Base-by-base conservation (phyloP, 2,113 vertebrate genomes). In the Amia ocellicauda region DNA sequence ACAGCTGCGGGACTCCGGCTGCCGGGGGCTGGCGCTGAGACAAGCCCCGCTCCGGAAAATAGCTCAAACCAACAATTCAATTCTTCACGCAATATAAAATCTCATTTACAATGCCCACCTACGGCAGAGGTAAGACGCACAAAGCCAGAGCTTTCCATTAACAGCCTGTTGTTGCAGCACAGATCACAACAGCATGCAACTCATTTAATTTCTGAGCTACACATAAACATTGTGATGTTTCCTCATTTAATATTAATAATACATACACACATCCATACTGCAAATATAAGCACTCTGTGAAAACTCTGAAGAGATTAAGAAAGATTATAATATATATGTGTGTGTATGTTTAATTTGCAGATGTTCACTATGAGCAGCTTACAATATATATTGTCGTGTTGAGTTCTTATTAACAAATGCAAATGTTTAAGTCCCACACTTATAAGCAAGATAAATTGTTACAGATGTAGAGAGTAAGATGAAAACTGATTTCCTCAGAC, bases 51-150 rank as follows among this genome's bases (percentile, higher is more conserved):
- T 11, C 9, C 20, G 20, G 51, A 53, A 53, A 53, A 53, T 26
- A 53, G 19, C 51, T 53, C 51, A 53, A 8, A 53, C 51, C 51
- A 53, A 53, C 51, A 53, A 53, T 53, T 53, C 51, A 4, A 53
- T 53, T 53, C 23, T 23, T 53, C 51, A 53, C 51, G 51, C 51
- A 53, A 53, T 53, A 53, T 53, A 53, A 53, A 53, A 22, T 53
- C 51, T 53, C 51, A 53, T 53, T 53, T 53, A 53, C 51, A 53
- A 53, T 23, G 51, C 20, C 51, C 51, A 53, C 51, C 51, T 53
- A 53, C 20, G 51, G 51, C 51, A 53, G 5, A 22, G 23, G 9
- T 53, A 53, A 53, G 24, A 50, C 16, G 16, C 16, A 13, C 4
- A 13, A 14, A 17, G 4, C n/a, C 1, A 47, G 8, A 47, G 4